phyloP scores from a whole-genome alignment of 2,113 vertebrate genomes.

The Sander vitreus region DNA sequence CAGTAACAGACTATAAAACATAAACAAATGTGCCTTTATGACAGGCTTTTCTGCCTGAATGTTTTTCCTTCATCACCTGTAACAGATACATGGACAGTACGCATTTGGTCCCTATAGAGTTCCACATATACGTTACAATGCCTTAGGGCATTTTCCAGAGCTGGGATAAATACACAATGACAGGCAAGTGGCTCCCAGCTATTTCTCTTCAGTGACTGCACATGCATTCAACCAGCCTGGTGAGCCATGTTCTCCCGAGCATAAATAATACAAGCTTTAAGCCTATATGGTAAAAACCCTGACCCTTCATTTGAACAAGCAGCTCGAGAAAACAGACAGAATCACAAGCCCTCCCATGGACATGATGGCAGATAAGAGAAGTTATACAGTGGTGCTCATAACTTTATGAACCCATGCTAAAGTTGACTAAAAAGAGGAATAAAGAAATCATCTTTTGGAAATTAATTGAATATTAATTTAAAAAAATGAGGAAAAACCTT shows the following conservation, averaged over 20 bases:
- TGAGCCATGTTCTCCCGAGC: slow-evolving; percentile 55
- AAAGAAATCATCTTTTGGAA: no score
- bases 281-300: slow-evolving; percentile 25
- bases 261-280: slow-evolving; percentile 51
- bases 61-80: background rate
- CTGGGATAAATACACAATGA: slow-evolving; percentile 58
- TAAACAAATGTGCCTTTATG: background rate
- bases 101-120: slow-evolving; percentile 12
- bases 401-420: no score
- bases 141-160: slow-evolving; percentile 11
- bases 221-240: slow-evolving; percentile 42
- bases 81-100: slow-evolving; percentile 7
- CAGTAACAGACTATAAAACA: background rate
- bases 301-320: background rate
- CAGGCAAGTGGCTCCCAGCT: slow-evolving; percentile 53
- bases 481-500: no score
- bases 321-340: slow-evolving; percentile 18
- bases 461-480: no score
- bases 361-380: no score
- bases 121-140: slow-evolving; percentile 21
- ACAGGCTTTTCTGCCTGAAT: slow-evolving; percentile 1
- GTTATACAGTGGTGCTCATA: no score
- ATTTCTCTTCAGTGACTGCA: slow-evolving; percentile 55
- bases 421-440: no score
- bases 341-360: background rate